Base-by-base conservation (phyloP, 2,797 vertebrate genomes). In the Ispidina picta region DNA sequence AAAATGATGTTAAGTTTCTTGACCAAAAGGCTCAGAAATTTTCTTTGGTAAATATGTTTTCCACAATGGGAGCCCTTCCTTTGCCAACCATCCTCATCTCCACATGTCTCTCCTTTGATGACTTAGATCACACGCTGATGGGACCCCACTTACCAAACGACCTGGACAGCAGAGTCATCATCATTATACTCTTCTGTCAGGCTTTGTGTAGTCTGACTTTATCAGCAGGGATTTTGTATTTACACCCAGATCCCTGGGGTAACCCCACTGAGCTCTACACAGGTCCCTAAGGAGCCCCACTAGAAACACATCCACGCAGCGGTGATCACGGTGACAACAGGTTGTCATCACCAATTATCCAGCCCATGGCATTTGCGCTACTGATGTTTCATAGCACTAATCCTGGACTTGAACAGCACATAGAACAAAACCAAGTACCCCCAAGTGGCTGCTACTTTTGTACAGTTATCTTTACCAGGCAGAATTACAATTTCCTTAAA, bases 151-250 rank as follows among this genome's bases (percentile, higher is more conserved):
- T 23, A 49, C 37, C 56, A 16, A 49, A 33, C 2, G 5, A 49
- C 49, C 49, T 4, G 14, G 25, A 8, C 66, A 46, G n/a, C 2
- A 0, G 55, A 58, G 28, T 1, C 2, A 2, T n/a, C 11, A 12
- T 4, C 18, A 26, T 12, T 37, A 9, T 3, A 17, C 13, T 43
- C 59, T 25, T 25, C 55, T 49, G 35, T 21, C 49, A 52, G 28
- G 22, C 48, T 55, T 19, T 6, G 41, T 35, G 22, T n/a, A 18
- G 43, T 25, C 39, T 9, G 71, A 21, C 20, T 68, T 31, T 10
- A 52, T n/a, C 58, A 54, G 46, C 46, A 73, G 62, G 5, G 9
- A 33, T 56, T 85, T 51, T 9, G 16, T 58, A 17, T 5, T 20
- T 29, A 23, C 41, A 37, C 17, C 13, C 39, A 49, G 49, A 29